Percentiles rank a stretch among this genome's conserved stretches.
Evolutionary conservation across 2,888 invertebrate genomes (phyloP).

Genomic region (Geotrupes spiniger): DNA sequence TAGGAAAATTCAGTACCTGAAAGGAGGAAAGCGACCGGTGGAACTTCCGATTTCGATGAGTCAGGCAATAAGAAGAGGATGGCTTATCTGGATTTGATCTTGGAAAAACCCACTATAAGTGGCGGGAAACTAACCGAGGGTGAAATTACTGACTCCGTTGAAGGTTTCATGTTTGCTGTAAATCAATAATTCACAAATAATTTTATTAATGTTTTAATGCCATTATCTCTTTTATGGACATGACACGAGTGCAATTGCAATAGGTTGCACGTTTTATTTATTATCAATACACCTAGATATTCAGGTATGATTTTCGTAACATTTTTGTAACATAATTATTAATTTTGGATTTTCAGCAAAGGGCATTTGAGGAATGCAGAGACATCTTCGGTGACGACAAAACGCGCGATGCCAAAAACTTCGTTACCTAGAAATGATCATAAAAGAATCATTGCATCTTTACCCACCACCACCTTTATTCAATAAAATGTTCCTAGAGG

Average conservation of each 20-base stretch:
- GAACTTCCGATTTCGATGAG: conserved; percentile 3
- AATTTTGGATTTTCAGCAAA: conserved; percentile 37
- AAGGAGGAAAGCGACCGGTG: conserved; percentile 33
- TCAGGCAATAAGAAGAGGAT: conserved; percentile 55
- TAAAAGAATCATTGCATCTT: conserved; percentile 54
- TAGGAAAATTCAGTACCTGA: too few species aligned
- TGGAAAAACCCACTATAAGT: conserved; percentile 39
- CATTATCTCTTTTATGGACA: conserved; percentile 47
- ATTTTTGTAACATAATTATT: neutral
- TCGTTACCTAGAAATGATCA: conserved; percentile 56
- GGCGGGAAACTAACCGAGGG: conserved; percentile 53
- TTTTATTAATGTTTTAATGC: neutral
- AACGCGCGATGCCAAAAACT: conserved; percentile 42
- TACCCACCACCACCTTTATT: conserved; percentile 56
- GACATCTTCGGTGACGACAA: conserved; percentile 39
- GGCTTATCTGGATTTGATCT: conserved; percentile 66
- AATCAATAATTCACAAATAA: conserved; percentile 24
- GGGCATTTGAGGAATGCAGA: conserved; percentile 44
- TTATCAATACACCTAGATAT: conserved; percentile 48
- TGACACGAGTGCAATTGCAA: conserved; percentile 51
- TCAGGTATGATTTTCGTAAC: conserved; percentile 38
- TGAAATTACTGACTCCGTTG: conserved; percentile 66
- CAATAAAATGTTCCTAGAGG: conserved; percentile 48
- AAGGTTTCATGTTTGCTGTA: conserved; percentile 73
- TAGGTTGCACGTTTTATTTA: conserved; percentile 49